Base-by-base conservation (phyloP, 1,140 invertebrate species). In the Drosophila asahinai region DNA sequence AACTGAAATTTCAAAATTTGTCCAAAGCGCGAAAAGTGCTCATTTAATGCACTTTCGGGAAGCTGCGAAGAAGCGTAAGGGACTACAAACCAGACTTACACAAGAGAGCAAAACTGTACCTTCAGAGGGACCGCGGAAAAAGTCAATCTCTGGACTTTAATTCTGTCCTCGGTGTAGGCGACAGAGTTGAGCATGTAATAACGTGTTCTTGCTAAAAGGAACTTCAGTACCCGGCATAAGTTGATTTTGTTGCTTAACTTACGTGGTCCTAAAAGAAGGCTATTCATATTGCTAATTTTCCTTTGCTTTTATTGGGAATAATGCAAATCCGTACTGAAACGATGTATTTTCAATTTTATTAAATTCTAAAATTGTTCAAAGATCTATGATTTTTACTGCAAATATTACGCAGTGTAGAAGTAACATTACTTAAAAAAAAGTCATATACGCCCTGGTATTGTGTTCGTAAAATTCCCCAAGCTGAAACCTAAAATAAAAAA, bases 151-250 rank as follows among this genome's bases (percentile, higher is more conserved):
- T 55, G 49, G 1, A 91, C 54, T 9, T 58, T n/a, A 12, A 91
- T 47, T 42, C 86, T 52, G 22, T 91, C 87, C 17, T 91, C 87
- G 11, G 87, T 91, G 59, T 82, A 87, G 5, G 73, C 81, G 7
- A 77, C n/a, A 2, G 19, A 25, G 15, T 78, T 59, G 15, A 66
- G 74, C 1, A 86, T 60, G 27, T 75, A 77, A 49, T 68, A 91
- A 2, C 74, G 71, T 47, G 19, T 55, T 1, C 47, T 73, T 77
- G 27, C 22, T 67, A 60, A 36, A n/a, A 7, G 8, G 12, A 17
- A 7, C 1, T 62, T 30, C 2, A 4, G 4, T 0, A 5, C 17
- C 14, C 40, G 2, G 5, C 36, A n/a, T 3, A 8, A 15, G 19
- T 11, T 11, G 5, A 36, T 6, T 15, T 22, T 15, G 33, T 55